Conservation (phyloP, 1,140 invertebrate species). For the Tetramorium alpestre region DNA sequence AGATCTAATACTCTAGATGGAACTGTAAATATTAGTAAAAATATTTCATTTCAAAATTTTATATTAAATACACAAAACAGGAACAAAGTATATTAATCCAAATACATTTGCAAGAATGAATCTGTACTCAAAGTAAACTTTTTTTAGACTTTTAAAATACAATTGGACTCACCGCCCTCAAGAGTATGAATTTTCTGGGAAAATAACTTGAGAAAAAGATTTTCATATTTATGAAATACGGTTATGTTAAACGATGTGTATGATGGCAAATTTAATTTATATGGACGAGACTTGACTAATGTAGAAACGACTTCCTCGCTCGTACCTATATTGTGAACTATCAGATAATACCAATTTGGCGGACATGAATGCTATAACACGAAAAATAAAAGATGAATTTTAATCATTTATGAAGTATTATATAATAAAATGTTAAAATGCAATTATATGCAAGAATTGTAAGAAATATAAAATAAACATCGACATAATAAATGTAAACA, state of each 20-base stretch:
- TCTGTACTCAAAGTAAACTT: neutral
- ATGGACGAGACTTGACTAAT: neutral
- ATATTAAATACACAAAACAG: too few species aligned
- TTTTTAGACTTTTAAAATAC: neutral
- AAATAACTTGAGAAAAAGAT: neutral
- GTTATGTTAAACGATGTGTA: conserved; percentile 50
- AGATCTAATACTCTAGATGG: conserved; percentile 39
- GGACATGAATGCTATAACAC: conserved; percentile 55
- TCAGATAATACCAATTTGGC: conserved; percentile 45
- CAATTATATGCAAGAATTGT: neutral
- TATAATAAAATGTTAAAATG: neutral
- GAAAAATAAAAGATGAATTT: neutral
- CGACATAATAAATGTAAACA: too few species aligned
- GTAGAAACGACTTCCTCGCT: neutral
- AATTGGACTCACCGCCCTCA: conserved; percentile 55
- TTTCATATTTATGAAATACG: neutral
- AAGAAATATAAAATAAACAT: too few species aligned
- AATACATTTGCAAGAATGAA: neutral
- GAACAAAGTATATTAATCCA: neutral
- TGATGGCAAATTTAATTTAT: conserved; percentile 12
- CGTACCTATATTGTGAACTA: neutral
- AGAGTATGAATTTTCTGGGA: conserved; percentile 27
- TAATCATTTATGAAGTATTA: neutral
- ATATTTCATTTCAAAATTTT: neutral
- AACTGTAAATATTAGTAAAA: conserved; percentile 11